Evolutionary conservation across 2,113 vertebrate species (phyloP), one percentile per base, ranked within the genome.

Genomic region (Sphaerodactylus townsendi): DNA sequence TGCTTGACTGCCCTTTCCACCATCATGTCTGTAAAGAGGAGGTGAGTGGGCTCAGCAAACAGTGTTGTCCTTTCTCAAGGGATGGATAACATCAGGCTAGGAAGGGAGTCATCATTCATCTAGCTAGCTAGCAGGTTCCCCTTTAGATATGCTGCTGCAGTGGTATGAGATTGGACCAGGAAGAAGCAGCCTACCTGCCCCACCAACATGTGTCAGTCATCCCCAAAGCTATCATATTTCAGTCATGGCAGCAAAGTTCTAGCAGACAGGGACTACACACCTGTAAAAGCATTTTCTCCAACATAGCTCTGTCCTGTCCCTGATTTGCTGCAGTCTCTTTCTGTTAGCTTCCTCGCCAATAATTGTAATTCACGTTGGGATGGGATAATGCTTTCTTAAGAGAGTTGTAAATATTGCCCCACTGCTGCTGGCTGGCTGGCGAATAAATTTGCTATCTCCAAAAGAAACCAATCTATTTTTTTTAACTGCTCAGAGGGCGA

Each of bases 391-490:
- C 48, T 91, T 82, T 77, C 84, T 92, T 44, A 88, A 91, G 91
- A 92, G 84, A 84, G 79, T 88, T 80, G 74, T 87, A 92, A 93
- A 92, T 94, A 92, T 76, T 87, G 21, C 10, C 77, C 82, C 79
- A 72, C 59, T 77, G 84, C 79, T 81, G 9, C 48, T 86, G 90
- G 86, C 62, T 48, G 76, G 77, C 46, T 88, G 53, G 76, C 78
- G 59, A 35, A 23, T 81, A 92, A 62, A 91, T 88, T 90, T 90
- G 86, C 91, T 87, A 81, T 9, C 1, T 62, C 73, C 2, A 2
- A 74, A 87, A 48, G 19, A 79, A 71, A 70, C 25, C 11, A 76
- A 56, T 86, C 83, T 86, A 59, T 80, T 82, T 88, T 93, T 88
- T n/a, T n/a, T n/a, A n/a, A 86, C 62, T 64, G 30, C 66, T 14